Base-by-base conservation (phyloP, 1,140 invertebrate species). In the Acromyrmex echinatior region DNA sequence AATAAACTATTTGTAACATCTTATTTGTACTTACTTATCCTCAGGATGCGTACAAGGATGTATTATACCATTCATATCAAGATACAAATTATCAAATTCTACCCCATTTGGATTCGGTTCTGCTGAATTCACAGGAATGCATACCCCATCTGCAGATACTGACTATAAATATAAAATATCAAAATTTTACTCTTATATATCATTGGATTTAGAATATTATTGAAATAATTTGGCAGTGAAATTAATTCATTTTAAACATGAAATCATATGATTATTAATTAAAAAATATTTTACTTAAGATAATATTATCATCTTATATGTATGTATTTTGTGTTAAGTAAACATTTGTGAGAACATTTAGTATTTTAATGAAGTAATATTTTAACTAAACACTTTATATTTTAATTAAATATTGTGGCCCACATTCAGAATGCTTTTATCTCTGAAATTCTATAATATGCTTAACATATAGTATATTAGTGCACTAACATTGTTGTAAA, bases 31-130 rank as follows among this genome's bases (percentile, higher is more conserved):
- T 95, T 95, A 97, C 97, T 97, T 98, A 93, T 99, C 98, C 95
- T 99, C 99, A n/a, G 99, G 99, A 97, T 99, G 99, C 62, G 99
- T 99, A 94, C 99, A 99, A 25, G 99, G 99, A 97, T 99, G 99
- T 92, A 99, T 99, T 88, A 99, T 99, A 4, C 99, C 99, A 96
- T 99, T 99, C 99, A 99, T 99, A 92, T 99, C 99, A 89, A 99
- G 95, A 94, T 99, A 99, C 1, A 99, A 96, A 96, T 99, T 99
- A 95, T 99, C 99, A 97, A 99, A 99, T 96, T 99, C 98, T 3
- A 99, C 96, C 63, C 98, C 98, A 97, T 99, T 99, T 31, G 99
- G 99, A 97, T 99, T 99, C 49, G 98, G 97, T 91, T 98, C 95
- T 39, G 97, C 97, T 6, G 97, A 96, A 95, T 99, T 98, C 18